Base-by-base conservation (phyloP, 2,888 invertebrate genomes). In the Periphyllus acericola region DNA sequence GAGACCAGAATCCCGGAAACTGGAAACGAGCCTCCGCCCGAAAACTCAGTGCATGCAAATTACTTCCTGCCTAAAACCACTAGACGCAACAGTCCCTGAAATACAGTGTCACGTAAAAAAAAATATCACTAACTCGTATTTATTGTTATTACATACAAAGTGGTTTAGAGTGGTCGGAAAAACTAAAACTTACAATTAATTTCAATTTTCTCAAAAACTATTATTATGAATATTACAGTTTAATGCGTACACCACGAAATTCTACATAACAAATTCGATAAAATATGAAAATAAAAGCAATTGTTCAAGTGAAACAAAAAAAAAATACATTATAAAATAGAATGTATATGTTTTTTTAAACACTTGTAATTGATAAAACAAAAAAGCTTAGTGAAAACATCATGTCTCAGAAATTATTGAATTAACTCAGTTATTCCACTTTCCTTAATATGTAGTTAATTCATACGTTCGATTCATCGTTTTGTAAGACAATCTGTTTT, bases 1-100 rank as follows among this genome's bases (percentile, higher is more conserved):
- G 8, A 34, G 36, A 87, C 40, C 29, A 60, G 32, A 87, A 87
- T 74, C 60, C 84, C 80, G 87, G 87, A 87, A 87, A 80, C 80
- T 87, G 87, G 80, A 60, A 87, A 87, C 74, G 72, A 87, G 74
- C 72, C 80, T 40, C 72, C 40, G n/a, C 72, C 80, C 80, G 66
- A 81, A 81, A 81, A 80, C 87, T 80, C 80, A 66, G 80, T 80
- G 25, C 72, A 81, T 81, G 79, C 87, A 87, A 87, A 87, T 87
- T 87, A 87, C 87, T 81, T 87, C 80, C 87, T 87, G 80, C 74
- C 71, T 29, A 74, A 87, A 87, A 80, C 87, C 72, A 11, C 74
- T 66, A 74, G 55, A 81, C 68, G 80, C 80, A 87, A 87, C 87
- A 87, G 80, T 80, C 74, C 66, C 87, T 46, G 71, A 75, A 81